phyloP scores from a whole-genome alignment of 2,888 invertebrate genomes.

The Polietes domitor region DNA sequence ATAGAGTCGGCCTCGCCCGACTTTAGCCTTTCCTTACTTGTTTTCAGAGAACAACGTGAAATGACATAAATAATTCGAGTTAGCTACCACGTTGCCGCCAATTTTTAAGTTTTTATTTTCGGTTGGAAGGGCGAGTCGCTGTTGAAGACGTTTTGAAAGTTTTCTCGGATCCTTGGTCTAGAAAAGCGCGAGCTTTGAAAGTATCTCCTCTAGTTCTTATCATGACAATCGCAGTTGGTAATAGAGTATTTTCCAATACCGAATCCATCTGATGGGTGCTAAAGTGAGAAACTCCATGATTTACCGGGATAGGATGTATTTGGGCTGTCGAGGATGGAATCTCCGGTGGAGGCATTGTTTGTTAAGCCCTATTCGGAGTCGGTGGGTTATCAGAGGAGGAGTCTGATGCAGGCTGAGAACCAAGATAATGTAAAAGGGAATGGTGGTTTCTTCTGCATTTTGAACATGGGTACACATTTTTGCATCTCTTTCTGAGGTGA shows the following conservation, averaged over 20 bases:
- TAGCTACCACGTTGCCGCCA: background rate
- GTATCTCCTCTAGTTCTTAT: too few species aligned
- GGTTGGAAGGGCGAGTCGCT: background rate
- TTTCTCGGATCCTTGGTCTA: slow-evolving; percentile 29
- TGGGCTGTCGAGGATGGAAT: too few species aligned
- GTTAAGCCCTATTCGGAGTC: too few species aligned
- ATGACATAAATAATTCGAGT: slow-evolving; percentile 2
- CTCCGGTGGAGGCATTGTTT: too few species aligned
- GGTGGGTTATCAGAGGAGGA: too few species aligned
- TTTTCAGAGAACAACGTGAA: slow-evolving; percentile 20
- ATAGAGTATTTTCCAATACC: background rate
- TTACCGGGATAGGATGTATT: too few species aligned
- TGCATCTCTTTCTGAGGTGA: slow-evolving; percentile 5
- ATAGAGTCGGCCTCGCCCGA: too few species aligned
- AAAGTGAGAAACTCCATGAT: too few species aligned
- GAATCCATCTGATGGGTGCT: too few species aligned
- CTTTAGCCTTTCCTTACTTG: too few species aligned
- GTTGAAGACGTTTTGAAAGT: slow-evolving; percentile 18
- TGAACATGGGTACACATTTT: background rate
- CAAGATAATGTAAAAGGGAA: slow-evolving; percentile 35
- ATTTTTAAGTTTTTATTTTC: too few species aligned
- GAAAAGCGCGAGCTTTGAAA: background rate
- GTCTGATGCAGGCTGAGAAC: too few species aligned
- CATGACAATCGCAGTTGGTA: slow-evolving; percentile 14
- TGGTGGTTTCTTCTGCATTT: slow-evolving; percentile 4